A percentile compares a stretch with the other conserved stretches of the same genome.
phyloP scores from a whole-genome alignment of 2,888 invertebrate genomes.

The Coleophora flavipennella region DNA sequence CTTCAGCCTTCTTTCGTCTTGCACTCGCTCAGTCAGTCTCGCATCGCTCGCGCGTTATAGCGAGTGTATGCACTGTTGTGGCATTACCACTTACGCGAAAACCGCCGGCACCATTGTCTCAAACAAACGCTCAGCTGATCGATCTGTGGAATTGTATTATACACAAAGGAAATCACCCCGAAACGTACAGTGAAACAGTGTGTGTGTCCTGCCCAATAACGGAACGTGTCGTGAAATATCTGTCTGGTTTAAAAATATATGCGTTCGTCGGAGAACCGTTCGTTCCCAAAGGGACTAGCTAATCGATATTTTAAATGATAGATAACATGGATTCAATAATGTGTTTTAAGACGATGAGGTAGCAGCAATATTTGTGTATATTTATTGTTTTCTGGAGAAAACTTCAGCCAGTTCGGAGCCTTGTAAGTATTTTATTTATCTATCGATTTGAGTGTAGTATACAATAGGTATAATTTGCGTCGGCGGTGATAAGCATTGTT shows the following conservation, averaged over 20 bases:
- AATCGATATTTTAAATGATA: slow-evolving; percentile 72
- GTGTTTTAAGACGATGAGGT: slow-evolving; percentile 44
- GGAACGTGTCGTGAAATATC: slow-evolving; percentile 48
- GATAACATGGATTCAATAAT: slow-evolving; percentile 70
- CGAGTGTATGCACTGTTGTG: slow-evolving; percentile 18
- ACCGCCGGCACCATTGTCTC: slow-evolving; percentile 56
- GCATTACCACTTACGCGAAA: slow-evolving; percentile 26
- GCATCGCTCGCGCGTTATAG: slow-evolving; percentile 43
- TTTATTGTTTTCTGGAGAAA: slow-evolving; percentile 18
- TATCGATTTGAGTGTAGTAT: slow-evolving; percentile 17
- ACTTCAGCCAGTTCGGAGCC: slow-evolving; percentile 23
- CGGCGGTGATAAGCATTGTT: slow-evolving; percentile 52
- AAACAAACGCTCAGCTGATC: slow-evolving; percentile 66
- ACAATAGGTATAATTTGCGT: slow-evolving; percentile 34
- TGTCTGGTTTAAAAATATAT: slow-evolving; percentile 63
- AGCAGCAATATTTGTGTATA: slow-evolving; percentile 39
- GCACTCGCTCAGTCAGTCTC: slow-evolving; percentile 48
- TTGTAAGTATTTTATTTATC: slow-evolving; percentile 39
- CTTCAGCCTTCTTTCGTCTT: slow-evolving; percentile 21
- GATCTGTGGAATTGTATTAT: slow-evolving; percentile 22
- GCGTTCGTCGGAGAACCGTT: slow-evolving; percentile 58
- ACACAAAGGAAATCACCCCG: background rate
- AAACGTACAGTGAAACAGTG: slow-evolving; percentile 18
- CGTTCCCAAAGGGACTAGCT: slow-evolving; percentile 62
- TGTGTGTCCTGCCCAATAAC: slow-evolving; percentile 24